Base-by-base conservation (phyloP, 2,888 invertebrate genomes). In the Brachylomia viminalis region DNA sequence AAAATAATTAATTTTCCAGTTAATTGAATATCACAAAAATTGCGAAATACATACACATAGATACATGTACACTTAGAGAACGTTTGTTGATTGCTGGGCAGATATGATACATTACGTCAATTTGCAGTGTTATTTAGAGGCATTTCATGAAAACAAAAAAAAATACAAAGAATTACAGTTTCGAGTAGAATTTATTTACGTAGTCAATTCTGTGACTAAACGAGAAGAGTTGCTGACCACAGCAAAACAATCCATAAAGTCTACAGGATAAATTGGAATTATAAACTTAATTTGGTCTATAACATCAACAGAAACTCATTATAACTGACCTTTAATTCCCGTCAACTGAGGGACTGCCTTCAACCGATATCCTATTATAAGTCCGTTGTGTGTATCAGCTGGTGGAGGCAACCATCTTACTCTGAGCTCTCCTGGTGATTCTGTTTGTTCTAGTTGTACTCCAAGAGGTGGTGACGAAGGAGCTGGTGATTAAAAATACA, bases 341-440 rank as follows among this genome's bases (percentile, higher is more conserved):
- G 88, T 93, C 2, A 96, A 75, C 78, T 96, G 96, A 0, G 96
- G 96, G 0, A 96, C 92, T 45, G 95, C 95, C 72, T 92, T 92
- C 52, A 97, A 76, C 42, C 94, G 86, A 74, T 97, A 97, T 0
- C 97, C 97, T 7, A 96, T 85, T 13, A 96, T 94, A 8, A 95
- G 87, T 11, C 97, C 97, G n/a, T 97, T 95, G 67, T 96, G 95
- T 0, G 95, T 87, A 45, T 97, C 96, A 0, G 94, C 92, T 0
- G 96, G 95, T 4, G 97, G 97, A 2, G 96, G 96, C 0, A 96
- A 83, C 96, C 96, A 97, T 80, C 93, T 91, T 0, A 95, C 95
- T 77, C 92, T 88, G 0, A 97, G 90, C 77, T 97, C 96, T 61
- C 97, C 97, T 0, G 97, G 96, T 0, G 92, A 91, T 0, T 95